Conservation (phyloP, 2,888 invertebrate genomes). For the Megalurothrips usitatus region DNA sequence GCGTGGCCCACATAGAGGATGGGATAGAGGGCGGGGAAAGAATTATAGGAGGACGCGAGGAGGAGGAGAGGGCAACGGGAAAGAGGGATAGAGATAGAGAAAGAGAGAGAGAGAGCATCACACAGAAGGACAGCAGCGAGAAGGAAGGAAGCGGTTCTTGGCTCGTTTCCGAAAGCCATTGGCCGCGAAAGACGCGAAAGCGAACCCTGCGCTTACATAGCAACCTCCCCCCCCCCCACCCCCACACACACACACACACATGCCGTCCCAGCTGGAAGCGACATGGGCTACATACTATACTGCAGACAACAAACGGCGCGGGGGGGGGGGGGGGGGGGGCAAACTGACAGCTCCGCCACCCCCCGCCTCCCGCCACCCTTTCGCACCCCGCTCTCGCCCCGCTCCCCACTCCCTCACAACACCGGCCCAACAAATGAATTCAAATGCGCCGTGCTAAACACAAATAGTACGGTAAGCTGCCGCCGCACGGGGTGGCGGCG, state of each 20-base stretch:
- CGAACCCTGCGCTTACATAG: neutral
- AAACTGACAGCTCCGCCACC: neutral
- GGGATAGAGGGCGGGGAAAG: too few species aligned
- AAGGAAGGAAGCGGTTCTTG: neutral
- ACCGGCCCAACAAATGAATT: neutral
- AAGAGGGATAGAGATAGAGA: neutral
- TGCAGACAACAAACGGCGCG: too few species aligned
- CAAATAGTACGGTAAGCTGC: neutral
- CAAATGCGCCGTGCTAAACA: constrained; percentile 17
- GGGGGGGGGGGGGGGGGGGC: neutral
- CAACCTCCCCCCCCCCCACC: neutral
- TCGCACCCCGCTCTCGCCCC: too few species aligned
- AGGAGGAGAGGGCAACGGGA: neutral
- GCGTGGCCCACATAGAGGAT: too few species aligned
- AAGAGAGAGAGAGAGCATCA: neutral
- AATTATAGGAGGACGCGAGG: neutral
- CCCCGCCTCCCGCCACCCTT: too few species aligned
- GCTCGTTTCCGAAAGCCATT: neutral
- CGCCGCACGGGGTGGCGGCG: neutral
- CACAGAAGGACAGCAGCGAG: too few species aligned
- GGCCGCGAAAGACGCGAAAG: neutral
- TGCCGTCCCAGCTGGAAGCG: too few species aligned
- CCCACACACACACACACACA: neutral
- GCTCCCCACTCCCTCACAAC: neutral
- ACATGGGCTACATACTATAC: too few species aligned